These are phyloP conservation scores for Meteorus colon DNA, from an alignment of 2,888 invertebrate genomes.

Conservation along the genomic window DNA sequence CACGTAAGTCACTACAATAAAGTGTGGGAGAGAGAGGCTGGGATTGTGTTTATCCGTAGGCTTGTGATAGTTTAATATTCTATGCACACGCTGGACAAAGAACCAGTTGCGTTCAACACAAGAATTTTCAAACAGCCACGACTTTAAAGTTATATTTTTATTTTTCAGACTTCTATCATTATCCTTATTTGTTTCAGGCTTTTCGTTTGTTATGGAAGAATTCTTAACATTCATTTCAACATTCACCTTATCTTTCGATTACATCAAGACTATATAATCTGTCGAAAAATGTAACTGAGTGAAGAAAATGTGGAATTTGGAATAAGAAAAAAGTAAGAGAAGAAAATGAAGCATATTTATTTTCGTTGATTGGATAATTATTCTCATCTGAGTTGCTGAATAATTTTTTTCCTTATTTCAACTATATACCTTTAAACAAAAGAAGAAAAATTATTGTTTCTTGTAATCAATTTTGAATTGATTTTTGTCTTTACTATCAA, in stretches of 20 bases:
- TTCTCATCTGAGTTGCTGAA: no score
- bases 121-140: constrained; percentile 29
- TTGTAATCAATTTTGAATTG: neutral
- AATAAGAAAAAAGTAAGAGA: no score
- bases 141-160: constrained; percentile 12
- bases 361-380: no score
- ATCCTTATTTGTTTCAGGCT: neutral
- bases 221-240: no score
- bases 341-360: no score
- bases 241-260: neutral
- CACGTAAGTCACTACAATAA: neutral
- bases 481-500: neutral
- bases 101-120: constrained; percentile 29
- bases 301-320: no score
- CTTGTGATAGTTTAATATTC: constrained; percentile 31
- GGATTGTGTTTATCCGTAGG: constrained; percentile 3
- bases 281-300: neutral
- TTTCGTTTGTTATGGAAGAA: neutral
- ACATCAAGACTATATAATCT: neutral
- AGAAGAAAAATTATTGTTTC: neutral
- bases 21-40: neutral
- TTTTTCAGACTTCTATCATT: neutral
- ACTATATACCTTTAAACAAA: no score
- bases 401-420: no score
- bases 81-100: constrained; percentile 20